Evolutionary conservation across 2,888 invertebrate genomes (phyloP).

Genomic region (Nomada ruficornis): DNA sequence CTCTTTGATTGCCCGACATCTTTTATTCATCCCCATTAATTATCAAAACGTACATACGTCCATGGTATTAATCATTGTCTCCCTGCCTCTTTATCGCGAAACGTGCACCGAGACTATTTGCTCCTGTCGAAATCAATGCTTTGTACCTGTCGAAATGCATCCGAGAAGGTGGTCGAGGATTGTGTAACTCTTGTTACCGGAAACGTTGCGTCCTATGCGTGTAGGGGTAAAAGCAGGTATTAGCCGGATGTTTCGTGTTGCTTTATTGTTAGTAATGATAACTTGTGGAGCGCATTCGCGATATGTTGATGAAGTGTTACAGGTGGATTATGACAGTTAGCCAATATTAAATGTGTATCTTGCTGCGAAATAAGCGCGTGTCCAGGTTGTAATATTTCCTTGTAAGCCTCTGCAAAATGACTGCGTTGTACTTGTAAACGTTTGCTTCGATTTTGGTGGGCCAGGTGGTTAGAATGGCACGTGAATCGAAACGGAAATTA

Average conservation of each 20-base stretch:
- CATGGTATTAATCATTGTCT: conserved; percentile 4
- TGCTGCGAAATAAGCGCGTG: too few relatives aligned
- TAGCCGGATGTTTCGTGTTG: not conserved
- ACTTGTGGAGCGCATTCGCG: not conserved
- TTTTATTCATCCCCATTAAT: not conserved
- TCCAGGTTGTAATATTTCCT: too few relatives aligned
- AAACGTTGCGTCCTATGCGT: not conserved
- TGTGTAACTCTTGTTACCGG: not conserved
- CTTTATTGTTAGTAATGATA: not conserved
- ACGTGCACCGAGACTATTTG: not conserved
- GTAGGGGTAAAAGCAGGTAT: not conserved
- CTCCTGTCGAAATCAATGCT: not conserved
- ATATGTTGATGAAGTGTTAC: conserved; percentile 9
- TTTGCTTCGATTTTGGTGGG: too few relatives aligned
- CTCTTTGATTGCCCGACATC: conserved; percentile 6
- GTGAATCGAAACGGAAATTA: too few relatives aligned
- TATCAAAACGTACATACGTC: not conserved
- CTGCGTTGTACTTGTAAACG: too few relatives aligned
- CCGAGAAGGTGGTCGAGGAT: not conserved
- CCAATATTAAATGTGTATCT: not conserved
- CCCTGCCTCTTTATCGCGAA: not conserved
- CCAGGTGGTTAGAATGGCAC: too few relatives aligned
- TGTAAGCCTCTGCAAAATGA: too few relatives aligned
- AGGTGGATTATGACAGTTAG: conserved; percentile 11
- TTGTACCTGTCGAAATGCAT: not conserved